Conservation (phyloP, 1,140 invertebrate species). For the Megalonaias nervosa region DNA sequence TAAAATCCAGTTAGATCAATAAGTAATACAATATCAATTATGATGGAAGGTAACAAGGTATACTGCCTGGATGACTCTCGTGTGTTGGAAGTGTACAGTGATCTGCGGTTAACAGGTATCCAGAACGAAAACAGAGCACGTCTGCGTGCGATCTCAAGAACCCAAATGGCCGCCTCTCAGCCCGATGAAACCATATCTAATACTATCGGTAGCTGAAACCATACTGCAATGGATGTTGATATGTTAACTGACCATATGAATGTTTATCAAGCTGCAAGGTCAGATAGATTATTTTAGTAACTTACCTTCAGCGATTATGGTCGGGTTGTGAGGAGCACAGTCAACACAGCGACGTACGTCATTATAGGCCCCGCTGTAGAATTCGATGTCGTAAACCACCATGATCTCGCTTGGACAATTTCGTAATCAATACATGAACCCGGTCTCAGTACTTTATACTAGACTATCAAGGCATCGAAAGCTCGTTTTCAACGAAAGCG, state of each 20-base stretch:
- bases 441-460: too few relatives aligned
- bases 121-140: constrained; percentile 13
- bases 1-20: constrained; percentile 27
- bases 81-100: constrained; percentile 4
- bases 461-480: too few relatives aligned
- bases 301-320: constrained; percentile 32
- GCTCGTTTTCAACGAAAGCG: too few relatives aligned
- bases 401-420: too few relatives aligned
- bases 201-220: constrained; percentile 10
- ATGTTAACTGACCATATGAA: constrained; percentile 22
- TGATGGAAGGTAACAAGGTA: constrained; percentile 28
- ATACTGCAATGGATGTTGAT: constrained; percentile 33
- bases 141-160: constrained; percentile 4
- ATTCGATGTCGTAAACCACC: too few relatives aligned
- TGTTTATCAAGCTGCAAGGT: constrained; percentile 30
- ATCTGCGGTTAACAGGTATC: constrained; percentile 25
- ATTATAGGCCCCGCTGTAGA: not conserved
- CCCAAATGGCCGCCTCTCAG: not conserved
- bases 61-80: constrained; percentile 17
- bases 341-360: constrained; percentile 9
- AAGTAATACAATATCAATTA: constrained; percentile 29
- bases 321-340: constrained; percentile 20
- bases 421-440: too few relatives aligned
- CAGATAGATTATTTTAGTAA: constrained; percentile 30
- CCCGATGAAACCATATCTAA: constrained; percentile 9